Percentiles rank a stretch among this genome's conserved stretches.
Conservation (phyloP, 2,888 invertebrate species). For the Maniola hyperantus region DNA sequence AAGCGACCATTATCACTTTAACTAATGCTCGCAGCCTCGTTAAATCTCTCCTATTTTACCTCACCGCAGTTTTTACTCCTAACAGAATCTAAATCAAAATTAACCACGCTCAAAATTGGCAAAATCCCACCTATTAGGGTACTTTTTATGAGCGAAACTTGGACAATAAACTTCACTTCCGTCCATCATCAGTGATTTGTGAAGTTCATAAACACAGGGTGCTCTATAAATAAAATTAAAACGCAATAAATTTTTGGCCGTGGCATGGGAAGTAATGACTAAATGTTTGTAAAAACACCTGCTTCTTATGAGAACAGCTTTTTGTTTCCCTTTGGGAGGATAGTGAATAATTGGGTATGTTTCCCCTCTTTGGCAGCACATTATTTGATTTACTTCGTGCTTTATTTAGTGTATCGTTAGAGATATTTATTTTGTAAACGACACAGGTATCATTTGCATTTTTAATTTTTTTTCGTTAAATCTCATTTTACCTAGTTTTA, state of each 20-base stretch:
- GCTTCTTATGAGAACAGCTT: conserved; percentile 22
- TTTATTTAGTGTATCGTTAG: not conserved
- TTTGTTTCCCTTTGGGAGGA: conserved; percentile 5
- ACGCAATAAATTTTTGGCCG: conserved; percentile 41
- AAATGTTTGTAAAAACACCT: conserved; percentile 36
- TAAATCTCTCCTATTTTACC: not conserved
- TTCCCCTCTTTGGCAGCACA: not conserved
- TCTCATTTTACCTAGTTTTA: too few species aligned
- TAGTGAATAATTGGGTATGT: conserved; percentile 10
- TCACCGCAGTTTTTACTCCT: conserved; percentile 4
- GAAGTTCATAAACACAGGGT: conserved; percentile 34
- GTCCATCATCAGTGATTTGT: conserved; percentile 33
- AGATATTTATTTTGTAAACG: not conserved
- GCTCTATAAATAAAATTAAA: conserved; percentile 46
- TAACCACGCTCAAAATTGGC: conserved; percentile 15
- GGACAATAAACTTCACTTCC: conserved; percentile 23
- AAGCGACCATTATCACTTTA: not conserved
- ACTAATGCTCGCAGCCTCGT: not conserved
- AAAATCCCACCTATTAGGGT: conserved; percentile 18
- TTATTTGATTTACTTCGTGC: conserved; percentile 12
- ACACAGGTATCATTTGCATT: not conserved
- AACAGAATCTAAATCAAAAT: conserved; percentile 25
- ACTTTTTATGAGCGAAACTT: conserved; percentile 21
- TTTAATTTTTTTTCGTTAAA: too few species aligned
- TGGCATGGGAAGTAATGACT: conserved; percentile 28